These are phyloP conservation scores for Drosophila obscura DNA, from an alignment of 1,140 invertebrate genomes.

Conservation along the genomic window DNA sequence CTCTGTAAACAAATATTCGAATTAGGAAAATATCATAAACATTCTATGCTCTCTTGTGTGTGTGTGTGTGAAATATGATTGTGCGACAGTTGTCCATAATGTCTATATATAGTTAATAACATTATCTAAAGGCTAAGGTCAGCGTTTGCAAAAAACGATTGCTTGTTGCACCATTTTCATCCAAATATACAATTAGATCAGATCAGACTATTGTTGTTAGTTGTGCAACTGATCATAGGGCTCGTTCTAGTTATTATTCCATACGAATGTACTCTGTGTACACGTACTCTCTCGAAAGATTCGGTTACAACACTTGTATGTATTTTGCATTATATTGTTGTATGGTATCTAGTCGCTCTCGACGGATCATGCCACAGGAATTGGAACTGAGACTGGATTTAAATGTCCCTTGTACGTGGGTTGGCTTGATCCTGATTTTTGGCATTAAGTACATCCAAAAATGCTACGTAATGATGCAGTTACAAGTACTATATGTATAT, in stretches of 20 bases:
- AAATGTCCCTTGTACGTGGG: background rate
- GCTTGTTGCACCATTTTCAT: constrained; percentile 39
- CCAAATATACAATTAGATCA: constrained; percentile 17
- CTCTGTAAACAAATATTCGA: constrained; percentile 54
- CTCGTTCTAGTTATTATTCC: constrained; percentile 40
- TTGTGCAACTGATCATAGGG: constrained; percentile 49
- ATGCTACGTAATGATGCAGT: constrained; percentile 7
- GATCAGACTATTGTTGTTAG: constrained; percentile 40
- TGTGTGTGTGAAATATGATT: constrained; percentile 61
- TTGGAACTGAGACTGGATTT: constrained; percentile 22
- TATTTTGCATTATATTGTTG: no score
- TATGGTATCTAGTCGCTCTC: no score
- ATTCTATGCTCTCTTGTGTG: constrained; percentile 26
- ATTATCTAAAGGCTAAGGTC: constrained; percentile 67
- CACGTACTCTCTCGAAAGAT: background rate
- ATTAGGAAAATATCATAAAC: constrained; percentile 40
- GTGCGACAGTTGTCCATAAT: constrained; percentile 63
- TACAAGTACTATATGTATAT: constrained; percentile 14
- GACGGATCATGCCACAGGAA: background rate
- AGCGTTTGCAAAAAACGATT: constrained; percentile 60
- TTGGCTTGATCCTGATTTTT: constrained; percentile 31
- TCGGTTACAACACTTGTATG: no score
- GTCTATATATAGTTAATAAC: constrained; percentile 38
- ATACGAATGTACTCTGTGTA: background rate
- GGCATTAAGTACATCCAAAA: constrained; percentile 57